A percentile compares a stretch with the other conserved stretches of the same genome.
These are phyloP conservation scores for Hormiphora californensis DNA, from an alignment of 37 sponge, comb jelly and placozoan species.

Conservation along the genomic window DNA sequence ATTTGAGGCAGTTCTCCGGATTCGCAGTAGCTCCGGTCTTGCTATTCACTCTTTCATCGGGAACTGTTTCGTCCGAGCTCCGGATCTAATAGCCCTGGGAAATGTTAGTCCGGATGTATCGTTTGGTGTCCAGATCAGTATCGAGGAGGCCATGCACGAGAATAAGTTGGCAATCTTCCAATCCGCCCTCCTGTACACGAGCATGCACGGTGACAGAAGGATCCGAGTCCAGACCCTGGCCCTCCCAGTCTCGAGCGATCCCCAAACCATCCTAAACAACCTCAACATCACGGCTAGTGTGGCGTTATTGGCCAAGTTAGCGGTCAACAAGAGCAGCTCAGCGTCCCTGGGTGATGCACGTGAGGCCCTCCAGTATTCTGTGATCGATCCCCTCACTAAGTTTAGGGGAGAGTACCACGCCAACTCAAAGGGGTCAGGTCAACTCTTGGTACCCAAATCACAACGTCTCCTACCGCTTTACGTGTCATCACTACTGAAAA, in stretches of 20 bases:
- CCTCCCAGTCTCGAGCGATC: conserved; percentile 74
- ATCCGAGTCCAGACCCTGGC: conserved; percentile 85
- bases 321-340: conserved; percentile 67
- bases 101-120: conserved; percentile 89
- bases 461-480: conserved; percentile 73
- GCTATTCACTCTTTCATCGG: conserved; percentile 92
- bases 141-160: conserved; percentile 89
- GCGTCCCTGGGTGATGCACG: conserved; percentile 87
- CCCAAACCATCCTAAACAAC: conserved; percentile 68
- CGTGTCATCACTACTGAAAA: conserved; percentile 33
- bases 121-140: conserved; percentile 77
- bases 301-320: conserved; percentile 87
- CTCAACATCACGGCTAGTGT: conserved; percentile 71
- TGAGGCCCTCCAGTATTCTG: conserved; percentile 81
- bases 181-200: conserved; percentile 90
- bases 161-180: conserved; percentile 74
- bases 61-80: conserved; percentile 92
- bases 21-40: conserved; percentile 85
- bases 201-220: conserved; percentile 80
- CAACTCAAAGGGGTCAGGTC: conserved; percentile 57
- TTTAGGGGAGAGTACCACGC: conserved; percentile 59
- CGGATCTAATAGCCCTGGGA: conserved; percentile 90
- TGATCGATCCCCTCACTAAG: conserved; percentile 69
- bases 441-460: conserved; percentile 68
- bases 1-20: conserved; percentile 96